Base-by-base conservation (phyloP, 2,888 invertebrate genomes). In the Chymomyza procnemis region DNA sequence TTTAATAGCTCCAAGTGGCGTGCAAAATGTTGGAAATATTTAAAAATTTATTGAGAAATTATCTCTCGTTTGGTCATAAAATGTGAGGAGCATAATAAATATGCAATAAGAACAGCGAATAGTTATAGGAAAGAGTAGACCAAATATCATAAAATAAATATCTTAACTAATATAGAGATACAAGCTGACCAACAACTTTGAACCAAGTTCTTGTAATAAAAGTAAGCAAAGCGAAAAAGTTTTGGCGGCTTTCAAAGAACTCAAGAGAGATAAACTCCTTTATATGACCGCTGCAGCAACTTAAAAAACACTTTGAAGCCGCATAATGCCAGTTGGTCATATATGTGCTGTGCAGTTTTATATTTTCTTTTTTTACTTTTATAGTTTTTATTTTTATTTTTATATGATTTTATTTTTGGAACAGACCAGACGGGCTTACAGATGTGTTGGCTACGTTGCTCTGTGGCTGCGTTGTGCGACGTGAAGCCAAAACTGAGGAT, bases 11-110 rank as follows among this genome's bases (percentile, higher is more conserved):
- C 41, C 50, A 58, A 64, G 41, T 14, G 55, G 52, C 41, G 4
- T 16, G 57, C 63, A 58, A 67, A 61, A 48, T 22, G 3, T 21
- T 12, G 21, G 3, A 58, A 60, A 59, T 22, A 54, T 47, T 58
- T 41, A 73, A 70, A 84, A 75, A 67, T 85, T 75, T 82, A 87
- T 84, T 71, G 78, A 74, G 66, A 85, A 82, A 78, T 85, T 82
- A 81, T 85, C 70, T 85, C 70, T 75, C 67, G 69, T 76, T 58
- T 69, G 67, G 68, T 62, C 71, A 75, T 78, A 85, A 78, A 77
- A 63, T 63, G 63, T 59, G 63, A 34, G 46, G 47, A 18, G 34
- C 52, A 64, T 61, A 67, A 80, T 76, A 85, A 85, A 85, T 75
- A 78, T 75, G 74, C 72, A 73, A 81, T 81, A 81, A 77, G 74